These are phyloP conservation scores for Zosterops japonicus DNA, from an alignment of 2,113 vertebrate genomes.

Conservation along the genomic window DNA sequence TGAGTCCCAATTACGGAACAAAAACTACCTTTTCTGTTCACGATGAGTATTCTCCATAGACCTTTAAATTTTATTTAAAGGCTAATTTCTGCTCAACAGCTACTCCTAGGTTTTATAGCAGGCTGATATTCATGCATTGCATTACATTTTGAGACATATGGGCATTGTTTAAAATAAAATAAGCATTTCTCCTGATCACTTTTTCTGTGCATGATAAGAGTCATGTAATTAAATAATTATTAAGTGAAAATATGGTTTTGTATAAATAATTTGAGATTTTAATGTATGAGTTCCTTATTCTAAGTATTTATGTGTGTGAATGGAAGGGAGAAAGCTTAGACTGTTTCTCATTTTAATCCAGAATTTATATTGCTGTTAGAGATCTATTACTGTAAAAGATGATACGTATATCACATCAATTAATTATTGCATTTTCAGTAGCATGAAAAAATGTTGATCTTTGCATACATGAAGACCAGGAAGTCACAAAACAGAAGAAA, in stretches of 20 bases:
- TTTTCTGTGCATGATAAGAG: not conserved
- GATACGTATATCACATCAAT: not conserved
- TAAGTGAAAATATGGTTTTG: not conserved
- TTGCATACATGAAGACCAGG: not conserved
- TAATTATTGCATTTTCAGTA: not conserved
- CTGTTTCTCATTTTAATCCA: not conserved
- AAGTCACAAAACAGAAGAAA: not conserved
- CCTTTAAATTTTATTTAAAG: slow-evolving; percentile 56
- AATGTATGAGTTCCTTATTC: not conserved
- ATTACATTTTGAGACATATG: not conserved
- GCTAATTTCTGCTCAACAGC: slow-evolving; percentile 16
- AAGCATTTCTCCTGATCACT: not conserved
- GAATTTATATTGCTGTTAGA: not conserved
- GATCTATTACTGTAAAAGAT: not conserved
- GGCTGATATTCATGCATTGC: not conserved
- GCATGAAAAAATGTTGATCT: not conserved
- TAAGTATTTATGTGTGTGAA: not conserved
- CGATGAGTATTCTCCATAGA: not conserved
- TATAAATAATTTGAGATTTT: not conserved
- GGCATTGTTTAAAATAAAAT: slow-evolving; percentile 1
- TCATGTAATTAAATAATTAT: not conserved
- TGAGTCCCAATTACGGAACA: slow-evolving; percentile 31
- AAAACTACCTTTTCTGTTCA: slow-evolving; percentile 37
- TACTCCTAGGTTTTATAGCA: not conserved
- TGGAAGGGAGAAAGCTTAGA: not conserved